A percentile compares a stretch with the other conserved stretches of the same genome.
Evolutionary conservation across 2,113 vertebrate species (phyloP).

Genomic region (Fukomys damarensis): DNA sequence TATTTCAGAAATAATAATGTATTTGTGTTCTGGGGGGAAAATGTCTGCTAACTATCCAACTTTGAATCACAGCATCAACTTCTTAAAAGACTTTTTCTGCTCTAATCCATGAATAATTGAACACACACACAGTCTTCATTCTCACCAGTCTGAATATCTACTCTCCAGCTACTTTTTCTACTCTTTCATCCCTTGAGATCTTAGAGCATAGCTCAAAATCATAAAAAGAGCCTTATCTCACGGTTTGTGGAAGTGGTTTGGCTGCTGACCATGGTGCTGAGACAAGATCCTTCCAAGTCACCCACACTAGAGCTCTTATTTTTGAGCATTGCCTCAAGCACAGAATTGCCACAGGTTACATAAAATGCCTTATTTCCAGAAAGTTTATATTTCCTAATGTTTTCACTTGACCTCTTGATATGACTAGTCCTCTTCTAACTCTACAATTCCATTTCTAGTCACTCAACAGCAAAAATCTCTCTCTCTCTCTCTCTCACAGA

Average conservation of each 20-base stretch:
- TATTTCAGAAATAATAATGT: conserved; percentile 53
- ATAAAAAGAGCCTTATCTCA: not conserved
- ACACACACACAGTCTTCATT: not conserved
- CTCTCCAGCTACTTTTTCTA: not conserved
- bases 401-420: not conserved
- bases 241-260: fast-evolving
- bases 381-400: not conserved
- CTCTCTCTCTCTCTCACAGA: too few relatives aligned
- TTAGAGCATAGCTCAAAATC: not conserved
- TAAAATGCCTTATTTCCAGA: not conserved
- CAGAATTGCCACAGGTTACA: not conserved
- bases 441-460: not conserved
- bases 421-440: not conserved
- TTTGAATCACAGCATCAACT: conserved; percentile 20
- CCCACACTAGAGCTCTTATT: not conserved
- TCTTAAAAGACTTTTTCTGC: not conserved
- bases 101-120: not conserved
- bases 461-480: not conserved
- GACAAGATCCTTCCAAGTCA: not conserved
- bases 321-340: not conserved
- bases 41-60: not conserved
- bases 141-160: not conserved
- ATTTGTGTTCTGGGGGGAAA: not conserved
- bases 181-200: not conserved
- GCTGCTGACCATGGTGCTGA: conserved; percentile 14